Conservation (phyloP, 2,888 invertebrate species). For the Andrena fulva region DNA sequence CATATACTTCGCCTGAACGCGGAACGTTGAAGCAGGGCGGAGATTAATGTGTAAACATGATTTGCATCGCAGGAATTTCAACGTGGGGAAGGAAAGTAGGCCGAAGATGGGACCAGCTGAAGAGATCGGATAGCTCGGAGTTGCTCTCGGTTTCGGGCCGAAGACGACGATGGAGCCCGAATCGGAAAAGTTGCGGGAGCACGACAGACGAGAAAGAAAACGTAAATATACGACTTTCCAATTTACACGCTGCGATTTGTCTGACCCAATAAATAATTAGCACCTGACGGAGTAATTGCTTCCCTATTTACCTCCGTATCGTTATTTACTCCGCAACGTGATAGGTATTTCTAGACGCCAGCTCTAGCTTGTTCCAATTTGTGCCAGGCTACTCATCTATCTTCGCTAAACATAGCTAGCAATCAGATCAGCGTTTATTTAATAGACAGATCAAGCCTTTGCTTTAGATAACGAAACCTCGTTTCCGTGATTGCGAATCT, state of each 20-base stretch:
- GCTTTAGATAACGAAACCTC: neutral
- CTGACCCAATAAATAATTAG: conserved; percentile 3
- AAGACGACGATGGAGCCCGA: conserved; percentile 85
- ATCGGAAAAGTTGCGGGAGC: conserved; percentile 73
- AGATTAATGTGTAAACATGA: conserved; percentile 15
- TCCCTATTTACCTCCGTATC: neutral
- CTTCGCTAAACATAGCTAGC: neutral
- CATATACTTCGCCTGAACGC: too few relatives aligned
- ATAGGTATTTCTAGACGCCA: neutral
- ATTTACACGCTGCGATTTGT: neutral
- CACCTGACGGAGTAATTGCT: neutral
- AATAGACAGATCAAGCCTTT: neutral
- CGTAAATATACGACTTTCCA: conserved; percentile 60
- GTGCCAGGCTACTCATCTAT: neutral
- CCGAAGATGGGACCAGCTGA: conserved; percentile 87
- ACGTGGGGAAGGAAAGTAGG: conserved; percentile 88
- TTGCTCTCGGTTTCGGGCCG: conserved; percentile 84
- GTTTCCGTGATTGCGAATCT: neutral
- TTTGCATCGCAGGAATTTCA: conserved; percentile 85
- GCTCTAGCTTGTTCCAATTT: neutral
- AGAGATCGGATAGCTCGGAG: conserved; percentile 87
- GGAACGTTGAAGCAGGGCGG: neutral
- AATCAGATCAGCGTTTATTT: neutral
- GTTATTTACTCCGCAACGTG: neutral
- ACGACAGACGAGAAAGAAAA: conserved; percentile 69